A percentile compares a stretch with the other conserved stretches of the same genome.
Evolutionary conservation across 2,113 vertebrate genomes (phyloP).

Genomic region (Eleginops maclovinus): DNA sequence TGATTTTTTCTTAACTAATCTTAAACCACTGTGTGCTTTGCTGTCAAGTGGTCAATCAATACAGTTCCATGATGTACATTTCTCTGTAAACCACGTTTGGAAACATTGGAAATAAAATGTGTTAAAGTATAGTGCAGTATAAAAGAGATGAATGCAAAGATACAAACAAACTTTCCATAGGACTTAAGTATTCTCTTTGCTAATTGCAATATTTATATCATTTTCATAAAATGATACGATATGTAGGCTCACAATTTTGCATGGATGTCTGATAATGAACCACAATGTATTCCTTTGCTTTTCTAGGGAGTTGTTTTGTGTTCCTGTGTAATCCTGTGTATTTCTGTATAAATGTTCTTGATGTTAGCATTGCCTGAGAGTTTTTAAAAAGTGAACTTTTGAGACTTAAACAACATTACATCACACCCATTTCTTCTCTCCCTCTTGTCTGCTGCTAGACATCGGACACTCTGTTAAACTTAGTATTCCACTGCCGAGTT

Average conservation of each 20-base stretch:
- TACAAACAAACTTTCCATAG: background rate
- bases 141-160: background rate
- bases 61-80: background rate
- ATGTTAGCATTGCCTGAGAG: background rate
- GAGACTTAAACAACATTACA: constrained; percentile 28
- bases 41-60: background rate
- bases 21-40: background rate
- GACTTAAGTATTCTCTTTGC: background rate
- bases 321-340: background rate
- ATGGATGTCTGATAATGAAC: background rate
- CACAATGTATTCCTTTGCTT: background rate
- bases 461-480: constrained; percentile 25
- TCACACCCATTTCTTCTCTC: background rate
- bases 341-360: background rate
- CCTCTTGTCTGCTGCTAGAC: background rate
- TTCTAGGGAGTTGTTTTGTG: background rate
- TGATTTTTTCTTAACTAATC: background rate
- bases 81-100: background rate
- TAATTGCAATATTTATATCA: no score
- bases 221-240: no score
- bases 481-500: constrained; percentile 46
- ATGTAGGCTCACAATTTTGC: no score
- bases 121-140: background rate
- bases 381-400: no score
- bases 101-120: background rate